Evolutionary conservation across 2,888 invertebrate species (phyloP).

Genomic region (Alloscopus bannaensis): DNA sequence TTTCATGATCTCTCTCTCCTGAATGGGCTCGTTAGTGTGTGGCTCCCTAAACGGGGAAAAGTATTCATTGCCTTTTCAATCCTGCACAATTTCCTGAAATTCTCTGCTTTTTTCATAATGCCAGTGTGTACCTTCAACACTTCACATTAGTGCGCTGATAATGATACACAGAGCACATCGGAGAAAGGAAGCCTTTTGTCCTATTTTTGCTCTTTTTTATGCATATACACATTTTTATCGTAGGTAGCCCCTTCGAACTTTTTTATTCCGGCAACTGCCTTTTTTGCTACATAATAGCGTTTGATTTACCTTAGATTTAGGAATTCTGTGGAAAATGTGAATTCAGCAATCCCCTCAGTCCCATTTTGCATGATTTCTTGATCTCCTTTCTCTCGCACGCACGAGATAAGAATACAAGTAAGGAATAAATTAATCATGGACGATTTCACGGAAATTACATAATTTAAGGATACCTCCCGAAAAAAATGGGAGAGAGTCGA

Average conservation of each 20-base stretch:
- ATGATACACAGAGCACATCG: too few relatives aligned
- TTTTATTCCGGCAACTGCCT: too few relatives aligned
- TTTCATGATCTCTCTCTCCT: slow-evolving; percentile 40
- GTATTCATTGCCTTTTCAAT: slow-evolving; percentile 18
- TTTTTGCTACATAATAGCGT: too few relatives aligned
- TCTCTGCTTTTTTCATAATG: neutral
- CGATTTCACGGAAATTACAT: neutral
- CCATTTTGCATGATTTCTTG: slow-evolving; percentile 50
- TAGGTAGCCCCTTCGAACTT: too few relatives aligned
- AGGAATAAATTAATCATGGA: slow-evolving; percentile 37
- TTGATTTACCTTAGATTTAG: too few relatives aligned
- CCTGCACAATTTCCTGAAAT: too few relatives aligned
- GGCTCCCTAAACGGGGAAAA: slow-evolving; percentile 20
- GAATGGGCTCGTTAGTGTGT: slow-evolving; percentile 41
- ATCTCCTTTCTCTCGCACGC: slow-evolving; percentile 22
- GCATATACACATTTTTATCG: too few relatives aligned
- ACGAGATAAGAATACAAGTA: slow-evolving; percentile 2
- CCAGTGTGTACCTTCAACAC: too few relatives aligned
- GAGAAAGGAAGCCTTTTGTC: too few relatives aligned
- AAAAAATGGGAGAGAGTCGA: neutral
- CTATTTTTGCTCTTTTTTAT: too few relatives aligned
- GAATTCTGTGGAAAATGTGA: slow-evolving; percentile 16
- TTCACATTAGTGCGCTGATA: too few relatives aligned
- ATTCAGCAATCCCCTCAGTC: slow-evolving; percentile 46
- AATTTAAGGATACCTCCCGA: too few relatives aligned